Evolutionary conservation across 2,113 vertebrate genomes (phyloP), one percentile per base, ranked within the genome.

Genomic region (Oreochromis aureus): DNA sequence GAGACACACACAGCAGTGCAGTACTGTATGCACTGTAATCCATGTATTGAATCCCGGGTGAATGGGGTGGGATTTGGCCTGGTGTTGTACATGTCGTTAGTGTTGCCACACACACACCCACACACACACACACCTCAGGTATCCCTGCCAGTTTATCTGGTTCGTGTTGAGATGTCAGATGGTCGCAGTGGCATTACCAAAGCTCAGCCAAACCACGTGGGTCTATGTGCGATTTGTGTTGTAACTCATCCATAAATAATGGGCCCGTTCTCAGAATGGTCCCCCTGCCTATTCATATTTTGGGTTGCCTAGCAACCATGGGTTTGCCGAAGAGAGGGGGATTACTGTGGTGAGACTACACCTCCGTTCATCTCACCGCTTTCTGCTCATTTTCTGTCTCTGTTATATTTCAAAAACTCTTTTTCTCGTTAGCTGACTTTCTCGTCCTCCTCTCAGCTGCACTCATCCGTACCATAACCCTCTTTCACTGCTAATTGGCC

Each of bases 271-370:
- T 12, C 88, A 88, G 88, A 91, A 93, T 76, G 88, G 80, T 93
- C 89, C 89, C 73, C 92, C 87, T 85, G 93, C 89, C 92, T 94
- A 93, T 95, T 96, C 94, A 93, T 95, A 92, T 96, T 96, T 96
- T 94, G 87, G 92, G 95, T 96, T 94, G 94, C 96, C 89, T 96
- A 95, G 95, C 95, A 96, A 96, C 96, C 88, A 13, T 48, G 80
- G 91, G 87, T 90, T 93, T 83, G 55, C 87, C 56, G 48, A 89
- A 85, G 54, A 90, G 81, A 85, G 73, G 87, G 85, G 90, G 87
- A 91, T 92, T 92, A 83, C 82, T 84, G 56, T 92, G 79, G 51
- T 78, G 63, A 82, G 82, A 83, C 88, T 84, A 73, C 66, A 88
- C 91, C 91, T 94, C 81, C 78, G 76, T 85, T 91, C 89, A 51